A percentile compares a stretch with the other conserved stretches of the same genome.
These are phyloP conservation scores for Papilio protenor DNA, from an alignment of 2,888 invertebrate species.

Conservation along the genomic window DNA sequence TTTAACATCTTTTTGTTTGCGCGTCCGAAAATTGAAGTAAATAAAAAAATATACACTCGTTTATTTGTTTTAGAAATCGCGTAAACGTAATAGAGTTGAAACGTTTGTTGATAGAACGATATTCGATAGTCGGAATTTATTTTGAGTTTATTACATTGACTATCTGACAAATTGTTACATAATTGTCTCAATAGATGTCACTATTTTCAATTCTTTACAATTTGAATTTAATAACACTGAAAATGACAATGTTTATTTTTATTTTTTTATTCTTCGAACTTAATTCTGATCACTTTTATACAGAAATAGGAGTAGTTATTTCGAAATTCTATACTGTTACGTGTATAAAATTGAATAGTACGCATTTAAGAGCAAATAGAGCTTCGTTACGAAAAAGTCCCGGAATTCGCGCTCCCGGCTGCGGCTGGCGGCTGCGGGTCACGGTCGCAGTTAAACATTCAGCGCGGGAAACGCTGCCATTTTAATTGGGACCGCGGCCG, in stretches of 20 bases:
- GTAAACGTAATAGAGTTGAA: conserved; percentile 22
- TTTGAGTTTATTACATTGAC: background rate
- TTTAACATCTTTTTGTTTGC: conserved; percentile 36
- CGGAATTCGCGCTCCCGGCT: background rate
- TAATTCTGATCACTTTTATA: background rate
- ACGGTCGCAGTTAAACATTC: conserved; percentile 39
- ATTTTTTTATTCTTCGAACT: background rate
- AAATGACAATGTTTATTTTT: background rate
- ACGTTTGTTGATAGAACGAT: background rate
- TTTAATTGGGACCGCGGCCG: conserved; percentile 19
- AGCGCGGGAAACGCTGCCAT: conserved; percentile 35
- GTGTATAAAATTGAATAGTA: conserved; percentile 18
- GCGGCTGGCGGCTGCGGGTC: conserved; percentile 12
- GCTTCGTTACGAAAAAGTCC: conserved; percentile 22
- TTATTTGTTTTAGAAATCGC: conserved; percentile 38
- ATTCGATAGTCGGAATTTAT: background rate
- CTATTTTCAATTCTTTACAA: too few relatives aligned
- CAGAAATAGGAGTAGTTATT: background rate
- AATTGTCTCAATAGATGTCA: too few relatives aligned
- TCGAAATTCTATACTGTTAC: background rate
- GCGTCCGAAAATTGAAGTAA: conserved; percentile 32
- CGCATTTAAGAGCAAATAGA: conserved; percentile 15
- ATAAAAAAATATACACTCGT: conserved; percentile 31
- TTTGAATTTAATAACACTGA: background rate
- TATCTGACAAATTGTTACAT: background rate